Conservation (phyloP, 2,797 vertebrate species). For the Premnoplex brunnescens region DNA sequence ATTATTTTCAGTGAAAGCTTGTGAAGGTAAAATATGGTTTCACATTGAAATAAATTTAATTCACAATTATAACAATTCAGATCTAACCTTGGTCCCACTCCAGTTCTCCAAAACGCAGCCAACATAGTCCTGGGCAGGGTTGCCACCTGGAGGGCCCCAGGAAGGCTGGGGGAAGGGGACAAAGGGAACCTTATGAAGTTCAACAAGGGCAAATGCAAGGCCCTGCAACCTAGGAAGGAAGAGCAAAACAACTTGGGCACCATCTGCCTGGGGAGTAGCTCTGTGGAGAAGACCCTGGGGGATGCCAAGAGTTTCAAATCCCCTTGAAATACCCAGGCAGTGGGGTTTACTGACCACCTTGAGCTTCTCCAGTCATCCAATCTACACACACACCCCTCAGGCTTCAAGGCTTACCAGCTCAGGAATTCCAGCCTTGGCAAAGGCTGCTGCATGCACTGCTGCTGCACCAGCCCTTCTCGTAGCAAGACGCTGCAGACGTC, state of each 20-base stretch:
- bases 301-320: neutral
- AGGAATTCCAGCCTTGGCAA: neutral
- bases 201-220: neutral
- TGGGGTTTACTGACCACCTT: neutral
- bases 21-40: neutral
- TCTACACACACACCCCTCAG: neutral
- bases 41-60: neutral
- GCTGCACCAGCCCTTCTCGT: neutral
- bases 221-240: neutral
- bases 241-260: neutral
- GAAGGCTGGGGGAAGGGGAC: accelerated
- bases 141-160: neutral
- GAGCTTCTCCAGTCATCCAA: neutral
- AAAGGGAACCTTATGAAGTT: neutral
- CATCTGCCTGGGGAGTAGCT: neutral
- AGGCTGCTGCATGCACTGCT: neutral
- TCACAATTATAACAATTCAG: neutral
- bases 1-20: neutral
- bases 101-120: neutral
- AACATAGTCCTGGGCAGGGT: neutral
- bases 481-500: accelerated
- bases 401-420: neutral
- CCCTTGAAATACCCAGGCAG: neutral
- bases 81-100: neutral
- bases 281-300: neutral